Evolutionary conservation across 1,140 invertebrate species (phyloP).

Genomic region (Drosophila oshimai): DNA sequence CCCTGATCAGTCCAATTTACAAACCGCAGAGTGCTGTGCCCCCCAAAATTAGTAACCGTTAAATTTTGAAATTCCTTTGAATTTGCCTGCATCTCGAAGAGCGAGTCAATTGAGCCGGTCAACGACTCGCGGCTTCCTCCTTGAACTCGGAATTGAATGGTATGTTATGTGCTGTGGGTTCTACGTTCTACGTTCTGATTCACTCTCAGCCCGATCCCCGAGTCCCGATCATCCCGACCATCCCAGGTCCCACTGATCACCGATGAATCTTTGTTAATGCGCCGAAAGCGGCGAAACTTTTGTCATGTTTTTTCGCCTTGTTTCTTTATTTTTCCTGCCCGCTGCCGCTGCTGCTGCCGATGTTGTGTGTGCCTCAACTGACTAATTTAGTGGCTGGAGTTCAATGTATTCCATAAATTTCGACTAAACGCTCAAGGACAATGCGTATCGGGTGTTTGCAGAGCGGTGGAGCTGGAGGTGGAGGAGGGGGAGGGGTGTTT

Average conservation of each 20-base stretch:
- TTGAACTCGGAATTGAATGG: conserved; percentile 21
- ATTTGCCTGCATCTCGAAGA: conserved; percentile 14
- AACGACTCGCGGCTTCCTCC: conserved; percentile 35
- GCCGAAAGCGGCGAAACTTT: conserved; percentile 69
- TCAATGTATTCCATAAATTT: conserved; percentile 81
- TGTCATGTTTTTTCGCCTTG: conserved; percentile 55
- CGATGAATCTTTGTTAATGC: conserved; percentile 66
- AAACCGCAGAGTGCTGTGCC: not conserved
- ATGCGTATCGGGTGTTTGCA: conserved; percentile 50
- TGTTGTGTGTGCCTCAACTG: conserved; percentile 59
- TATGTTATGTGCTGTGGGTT: not conserved
- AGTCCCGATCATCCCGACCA: not conserved
- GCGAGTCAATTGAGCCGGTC: conserved; percentile 53
- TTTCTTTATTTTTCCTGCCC: conserved; percentile 16
- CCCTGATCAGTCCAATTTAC: not conserved
- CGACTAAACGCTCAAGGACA: conserved; percentile 78
- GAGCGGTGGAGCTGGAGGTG: not conserved
- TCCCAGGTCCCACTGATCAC: conserved; percentile 3
- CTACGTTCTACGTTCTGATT: conserved; percentile 26
- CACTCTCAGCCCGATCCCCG: conserved; percentile 3
- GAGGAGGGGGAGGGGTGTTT: conserved; percentile 5
- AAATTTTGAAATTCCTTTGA: conserved; percentile 43
- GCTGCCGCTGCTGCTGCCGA: not conserved
- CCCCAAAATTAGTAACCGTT: conserved; percentile 36
- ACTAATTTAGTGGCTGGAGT: conserved; percentile 75